Conservation (phyloP, 2,888 invertebrate species). For the Caenorhabditis sp. region DNA sequence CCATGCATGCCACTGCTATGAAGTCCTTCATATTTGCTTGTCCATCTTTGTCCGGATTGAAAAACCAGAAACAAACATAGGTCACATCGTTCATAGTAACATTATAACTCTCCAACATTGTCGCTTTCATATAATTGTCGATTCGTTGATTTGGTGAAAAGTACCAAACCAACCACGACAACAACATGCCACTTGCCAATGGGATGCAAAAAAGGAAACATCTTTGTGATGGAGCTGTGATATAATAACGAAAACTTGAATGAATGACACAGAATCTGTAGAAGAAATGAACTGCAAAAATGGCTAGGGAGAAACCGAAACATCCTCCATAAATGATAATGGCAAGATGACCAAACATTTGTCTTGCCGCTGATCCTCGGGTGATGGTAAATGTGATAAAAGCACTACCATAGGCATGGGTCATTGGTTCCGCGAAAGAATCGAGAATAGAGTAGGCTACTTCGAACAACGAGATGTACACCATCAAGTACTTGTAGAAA, state of each 20-base stretch:
- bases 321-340: conserved; percentile 8
- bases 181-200: conserved; percentile 11
- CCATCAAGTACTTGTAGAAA: not conserved
- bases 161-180: conserved; percentile 4
- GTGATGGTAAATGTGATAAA: too few species aligned
- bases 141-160: conserved; percentile 19
- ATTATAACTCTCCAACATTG: conserved; percentile 11
- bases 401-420: too few species aligned
- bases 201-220: conserved; percentile 14
- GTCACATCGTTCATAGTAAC: conserved; percentile 13
- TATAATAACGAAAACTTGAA: conserved; percentile 2
- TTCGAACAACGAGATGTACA: not conserved
- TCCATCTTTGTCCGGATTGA: not conserved
- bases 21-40: not conserved
- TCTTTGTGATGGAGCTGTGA: conserved; percentile 11
- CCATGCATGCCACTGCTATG: not conserved
- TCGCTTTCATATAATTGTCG: conserved; percentile 17
- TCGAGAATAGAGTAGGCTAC: not conserved
- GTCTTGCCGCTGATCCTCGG: not conserved
- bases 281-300: conserved; percentile 23
- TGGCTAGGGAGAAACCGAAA: conserved; percentile 22
- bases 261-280: conserved; percentile 16
- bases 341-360: not conserved
- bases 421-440: not conserved
- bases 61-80: conserved; percentile 11